Conservation (phyloP, 2,888 invertebrate species). For the Chrysodeixis includens region DNA sequence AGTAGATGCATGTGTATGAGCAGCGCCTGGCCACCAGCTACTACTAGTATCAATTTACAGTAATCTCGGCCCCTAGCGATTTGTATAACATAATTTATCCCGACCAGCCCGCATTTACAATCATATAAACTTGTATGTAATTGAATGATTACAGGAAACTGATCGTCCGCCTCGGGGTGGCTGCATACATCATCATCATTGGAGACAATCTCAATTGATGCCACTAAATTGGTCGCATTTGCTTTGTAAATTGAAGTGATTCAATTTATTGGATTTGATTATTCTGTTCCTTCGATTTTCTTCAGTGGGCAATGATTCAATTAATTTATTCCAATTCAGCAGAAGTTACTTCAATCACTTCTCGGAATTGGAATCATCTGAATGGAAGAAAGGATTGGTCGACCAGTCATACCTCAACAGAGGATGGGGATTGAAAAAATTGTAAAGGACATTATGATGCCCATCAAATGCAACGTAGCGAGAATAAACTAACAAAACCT, state of each 20-base stretch:
- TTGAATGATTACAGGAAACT: constrained; percentile 85
- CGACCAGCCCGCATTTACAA: constrained; percentile 69
- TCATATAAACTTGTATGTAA: constrained; percentile 67
- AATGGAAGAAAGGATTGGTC: constrained; percentile 31
- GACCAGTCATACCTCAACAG: constrained; percentile 15
- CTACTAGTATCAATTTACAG: constrained; percentile 68
- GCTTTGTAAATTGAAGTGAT: constrained; percentile 56
- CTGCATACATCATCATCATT: constrained; percentile 80
- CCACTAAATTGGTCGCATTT: constrained; percentile 66
- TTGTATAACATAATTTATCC: constrained; percentile 68
- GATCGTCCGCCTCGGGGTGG: constrained; percentile 72
- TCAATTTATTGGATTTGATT: constrained; percentile 60
- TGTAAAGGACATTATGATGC: constrained; percentile 35
- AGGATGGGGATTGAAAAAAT: constrained; percentile 18
- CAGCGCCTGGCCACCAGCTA: constrained; percentile 46
- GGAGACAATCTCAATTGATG: constrained; percentile 77
- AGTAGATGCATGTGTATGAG: constrained; percentile 5
- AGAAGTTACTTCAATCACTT: constrained; percentile 15
- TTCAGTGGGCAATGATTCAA: constrained; percentile 32
- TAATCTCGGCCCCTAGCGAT: constrained; percentile 70
- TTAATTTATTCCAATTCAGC: constrained; percentile 44
- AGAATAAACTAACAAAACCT: constrained; percentile 40
- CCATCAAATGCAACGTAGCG: constrained; percentile 39
- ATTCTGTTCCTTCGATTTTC: constrained; percentile 51
- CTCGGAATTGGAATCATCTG: constrained; percentile 26